These are phyloP conservation scores for Drosophila willistoni DNA, from an alignment of 1,140 invertebrate genomes.

Conservation along the genomic window DNA sequence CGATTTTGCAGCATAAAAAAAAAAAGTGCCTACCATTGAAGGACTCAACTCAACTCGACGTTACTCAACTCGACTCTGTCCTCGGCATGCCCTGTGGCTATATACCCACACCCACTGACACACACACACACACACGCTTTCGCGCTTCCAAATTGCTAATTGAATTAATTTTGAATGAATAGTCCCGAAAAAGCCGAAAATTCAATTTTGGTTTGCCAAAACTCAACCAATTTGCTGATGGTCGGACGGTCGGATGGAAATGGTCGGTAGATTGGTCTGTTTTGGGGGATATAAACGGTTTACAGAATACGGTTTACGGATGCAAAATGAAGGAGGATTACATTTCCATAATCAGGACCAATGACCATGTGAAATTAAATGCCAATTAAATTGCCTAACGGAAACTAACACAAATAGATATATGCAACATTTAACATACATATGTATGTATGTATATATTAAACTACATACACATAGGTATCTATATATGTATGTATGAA, in stretches of 20 bases:
- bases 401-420: conserved; percentile 40
- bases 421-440: background rate
- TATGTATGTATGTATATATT: too few species aligned
- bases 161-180: conserved; percentile 66
- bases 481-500: too few species aligned
- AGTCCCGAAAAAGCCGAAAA: conserved; percentile 47
- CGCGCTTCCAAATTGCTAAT: conserved; percentile 44
- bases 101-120: background rate
- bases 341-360: conserved; percentile 63
- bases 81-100: conserved; percentile 17
- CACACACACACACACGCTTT: background rate
- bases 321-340: conserved; percentile 44
- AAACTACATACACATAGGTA: too few species aligned
- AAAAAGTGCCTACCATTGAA: background rate
- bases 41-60: background rate
- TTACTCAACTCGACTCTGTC: too few species aligned
- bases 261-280: background rate
- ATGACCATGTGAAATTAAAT: conserved; percentile 61
- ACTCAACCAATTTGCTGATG: conserved; percentile 51
- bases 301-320: background rate
- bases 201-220: conserved; percentile 56
- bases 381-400: conserved; percentile 68
- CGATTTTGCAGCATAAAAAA: conserved; percentile 21
- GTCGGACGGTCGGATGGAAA: background rate
- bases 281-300: background rate